Percentiles rank a stretch among this genome's conserved stretches.
Conservation (phyloP, 2,113 vertebrate species). For the Mungos mungo region DNA sequence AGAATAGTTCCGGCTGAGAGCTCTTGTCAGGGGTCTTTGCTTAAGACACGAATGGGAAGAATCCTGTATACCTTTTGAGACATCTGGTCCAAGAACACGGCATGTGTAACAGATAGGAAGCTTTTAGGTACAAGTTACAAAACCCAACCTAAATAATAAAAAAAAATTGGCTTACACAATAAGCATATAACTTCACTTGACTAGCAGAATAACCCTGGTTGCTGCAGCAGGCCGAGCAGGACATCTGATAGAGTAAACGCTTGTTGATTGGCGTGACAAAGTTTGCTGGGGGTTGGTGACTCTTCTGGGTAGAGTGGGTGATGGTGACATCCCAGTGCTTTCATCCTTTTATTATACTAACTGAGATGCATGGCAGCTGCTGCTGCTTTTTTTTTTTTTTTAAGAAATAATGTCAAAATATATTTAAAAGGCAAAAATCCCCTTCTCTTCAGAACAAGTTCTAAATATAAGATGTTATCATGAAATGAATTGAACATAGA, state of each 20-base stretch:
- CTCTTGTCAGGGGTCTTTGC: not conserved
- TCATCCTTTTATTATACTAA: not conserved
- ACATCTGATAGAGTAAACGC: not conserved
- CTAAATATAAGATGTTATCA: no score
- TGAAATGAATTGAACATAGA: no score
- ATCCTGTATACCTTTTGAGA: not conserved
- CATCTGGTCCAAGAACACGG: not conserved
- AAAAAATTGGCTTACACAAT: not conserved
- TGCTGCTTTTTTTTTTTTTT: no score
- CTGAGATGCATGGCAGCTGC: not conserved
- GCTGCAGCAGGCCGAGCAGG: not conserved
- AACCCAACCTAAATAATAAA: not conserved
- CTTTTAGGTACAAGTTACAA: not conserved
- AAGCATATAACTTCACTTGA: not conserved
- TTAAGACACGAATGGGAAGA: not conserved
- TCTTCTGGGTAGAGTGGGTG: not conserved
- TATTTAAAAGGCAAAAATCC: no score
- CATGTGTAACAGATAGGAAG: not conserved
- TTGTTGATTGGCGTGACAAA: not conserved
- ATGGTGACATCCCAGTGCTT: not conserved
- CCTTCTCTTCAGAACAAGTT: no score
- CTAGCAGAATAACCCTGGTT: not conserved
- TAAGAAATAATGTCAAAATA: no score
- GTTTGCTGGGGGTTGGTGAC: not conserved
- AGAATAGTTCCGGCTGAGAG: not conserved